Evolutionary conservation across 2,797 vertebrate genomes (phyloP).

Genomic region (Myiothlypis coronata): DNA sequence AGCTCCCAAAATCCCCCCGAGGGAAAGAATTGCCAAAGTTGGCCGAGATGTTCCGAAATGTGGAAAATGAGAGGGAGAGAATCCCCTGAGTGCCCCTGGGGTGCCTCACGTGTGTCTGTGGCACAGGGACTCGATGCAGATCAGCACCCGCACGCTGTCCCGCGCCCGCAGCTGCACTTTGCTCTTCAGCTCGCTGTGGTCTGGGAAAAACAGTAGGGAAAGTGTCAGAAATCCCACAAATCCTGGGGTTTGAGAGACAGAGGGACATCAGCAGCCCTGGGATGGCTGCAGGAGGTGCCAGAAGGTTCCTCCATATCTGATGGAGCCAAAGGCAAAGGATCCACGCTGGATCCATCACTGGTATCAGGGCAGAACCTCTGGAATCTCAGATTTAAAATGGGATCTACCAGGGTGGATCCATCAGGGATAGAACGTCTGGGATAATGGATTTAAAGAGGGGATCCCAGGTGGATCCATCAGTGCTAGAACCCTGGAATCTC

Average conservation of each 20-base stretch:
- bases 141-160: constrained; percentile 86
- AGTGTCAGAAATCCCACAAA: background rate
- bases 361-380: background rate
- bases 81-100: rapidly evolving
- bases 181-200: constrained; percentile 88
- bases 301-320: rapidly evolving
- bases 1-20: background rate
- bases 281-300: background rate
- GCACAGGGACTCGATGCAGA: constrained; percentile 95
- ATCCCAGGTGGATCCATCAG: background rate
- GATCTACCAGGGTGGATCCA: background rate
- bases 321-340: background rate
- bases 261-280: background rate
- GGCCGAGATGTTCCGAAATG: background rate
- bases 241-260: background rate
- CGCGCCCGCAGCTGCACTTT: constrained; percentile 83
- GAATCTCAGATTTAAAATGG: background rate
- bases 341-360: background rate
- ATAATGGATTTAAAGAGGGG: background rate
- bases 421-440: rapidly evolving
- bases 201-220: constrained; percentile 49
- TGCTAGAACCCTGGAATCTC: rapidly evolving
- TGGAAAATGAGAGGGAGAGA: rapidly evolving
- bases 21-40: background rate
- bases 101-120: constrained; percentile 88